A percentile compares a stretch with the other conserved stretches of the same genome.
These are phyloP conservation scores for Caenorhabditis remanei DNA, from an alignment of 1,140 invertebrate species.

Conservation along the genomic window DNA sequence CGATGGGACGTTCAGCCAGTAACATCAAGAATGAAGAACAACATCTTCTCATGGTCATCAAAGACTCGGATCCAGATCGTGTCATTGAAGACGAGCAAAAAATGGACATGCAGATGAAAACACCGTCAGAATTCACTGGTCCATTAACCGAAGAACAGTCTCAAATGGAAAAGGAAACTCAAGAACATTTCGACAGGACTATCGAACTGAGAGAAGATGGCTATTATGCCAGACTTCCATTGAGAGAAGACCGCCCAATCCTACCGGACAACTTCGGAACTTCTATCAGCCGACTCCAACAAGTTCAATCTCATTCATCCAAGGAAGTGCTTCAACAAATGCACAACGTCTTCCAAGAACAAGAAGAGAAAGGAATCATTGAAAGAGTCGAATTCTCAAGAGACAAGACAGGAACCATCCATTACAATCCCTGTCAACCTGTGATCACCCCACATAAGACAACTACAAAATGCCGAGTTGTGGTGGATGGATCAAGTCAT, in stretches of 20 bases:
- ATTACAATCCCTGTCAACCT: conserved; percentile 79
- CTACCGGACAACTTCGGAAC: conserved; percentile 46
- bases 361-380: conserved; percentile 49
- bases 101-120: not conserved
- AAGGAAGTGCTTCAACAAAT: conserved; percentile 33
- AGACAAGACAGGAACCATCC: not conserved
- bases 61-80: not conserved
- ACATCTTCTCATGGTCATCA: not conserved
- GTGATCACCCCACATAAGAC: conserved; percentile 71
- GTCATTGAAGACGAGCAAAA: not conserved
- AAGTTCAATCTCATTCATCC: not conserved
- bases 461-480: conserved; percentile 75
- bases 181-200: conserved; percentile 14
- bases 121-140: not conserved
- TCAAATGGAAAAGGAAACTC: not conserved
- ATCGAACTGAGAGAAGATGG: conserved; percentile 38
- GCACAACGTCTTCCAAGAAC: conserved; percentile 58
- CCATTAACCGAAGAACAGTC: not conserved
- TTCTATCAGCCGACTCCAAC: conserved; percentile 32
- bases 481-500: conserved; percentile 77
- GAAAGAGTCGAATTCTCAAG: conserved; percentile 42
- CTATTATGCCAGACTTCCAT: conserved; percentile 24
- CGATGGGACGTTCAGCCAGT: not conserved
- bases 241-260: conserved; percentile 7
- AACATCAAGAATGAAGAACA: not conserved